Percentiles rank a stretch among this genome's conserved stretches.
Evolutionary conservation across 1,140 invertebrate species (phyloP).

Genomic region (Augochlora pura): DNA sequence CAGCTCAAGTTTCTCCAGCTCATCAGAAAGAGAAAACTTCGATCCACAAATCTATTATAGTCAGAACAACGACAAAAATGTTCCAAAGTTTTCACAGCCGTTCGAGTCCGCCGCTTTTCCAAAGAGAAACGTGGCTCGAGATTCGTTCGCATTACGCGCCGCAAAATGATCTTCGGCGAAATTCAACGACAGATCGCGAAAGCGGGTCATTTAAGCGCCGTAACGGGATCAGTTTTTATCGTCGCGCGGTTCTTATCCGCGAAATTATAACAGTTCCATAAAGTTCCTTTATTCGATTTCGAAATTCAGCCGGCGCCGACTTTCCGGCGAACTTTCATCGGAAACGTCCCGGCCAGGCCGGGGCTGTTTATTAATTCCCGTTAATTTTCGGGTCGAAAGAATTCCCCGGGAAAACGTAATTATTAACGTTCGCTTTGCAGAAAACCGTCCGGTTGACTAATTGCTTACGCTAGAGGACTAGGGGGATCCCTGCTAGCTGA

Average conservation of each 20-base stretch:
- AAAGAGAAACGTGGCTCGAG: too few species aligned
- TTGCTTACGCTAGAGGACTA: background rate
- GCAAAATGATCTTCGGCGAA: too few species aligned
- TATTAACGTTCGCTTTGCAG: background rate
- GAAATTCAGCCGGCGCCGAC: background rate
- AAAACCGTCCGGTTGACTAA: slow-evolving; percentile 17
- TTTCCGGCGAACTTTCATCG: background rate
- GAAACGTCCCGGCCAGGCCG: background rate
- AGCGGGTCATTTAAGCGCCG: too few species aligned
- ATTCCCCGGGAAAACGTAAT: slow-evolving; percentile 1
- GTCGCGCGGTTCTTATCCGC: background rate
- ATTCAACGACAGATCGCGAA: too few species aligned
- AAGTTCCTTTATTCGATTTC: background rate
- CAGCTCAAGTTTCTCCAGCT: too few species aligned
- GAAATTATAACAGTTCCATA: background rate
- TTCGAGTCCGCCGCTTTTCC: too few species aligned
- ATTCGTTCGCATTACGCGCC: too few species aligned
- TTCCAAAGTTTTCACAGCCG: too few species aligned
- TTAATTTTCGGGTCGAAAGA: slow-evolving; percentile 9
- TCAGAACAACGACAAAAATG: too few species aligned
- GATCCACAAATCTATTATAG: too few species aligned
- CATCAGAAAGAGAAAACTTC: too few species aligned
- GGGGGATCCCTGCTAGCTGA: background rate
- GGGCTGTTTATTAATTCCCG: slow-evolving; percentile 6
- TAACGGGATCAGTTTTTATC: too few species aligned